A percentile compares a stretch with the other conserved stretches of the same genome.
Evolutionary conservation across 2,888 invertebrate genomes (phyloP).

Genomic region (Tipula vernalis): DNA sequence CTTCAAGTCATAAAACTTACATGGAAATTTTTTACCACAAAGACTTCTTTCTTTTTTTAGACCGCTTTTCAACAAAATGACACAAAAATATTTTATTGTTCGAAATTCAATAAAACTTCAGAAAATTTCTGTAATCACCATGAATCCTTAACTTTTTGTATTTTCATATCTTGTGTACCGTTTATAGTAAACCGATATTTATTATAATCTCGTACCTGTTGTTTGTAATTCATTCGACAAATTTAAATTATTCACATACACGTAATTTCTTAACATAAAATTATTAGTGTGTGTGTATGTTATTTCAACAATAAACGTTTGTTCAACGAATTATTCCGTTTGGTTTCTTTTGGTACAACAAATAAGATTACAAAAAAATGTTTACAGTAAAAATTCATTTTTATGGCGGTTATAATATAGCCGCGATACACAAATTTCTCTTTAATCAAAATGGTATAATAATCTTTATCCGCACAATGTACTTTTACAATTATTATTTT

Average conservation of each 20-base stretch:
- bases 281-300: background rate
- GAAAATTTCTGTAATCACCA: background rate
- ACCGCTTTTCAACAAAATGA: too few species aligned
- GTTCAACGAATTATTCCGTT: background rate
- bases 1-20: too few species aligned
- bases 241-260: background rate
- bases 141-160: background rate
- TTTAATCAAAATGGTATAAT: background rate
- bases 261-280: background rate
- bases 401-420: background rate
- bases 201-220: background rate
- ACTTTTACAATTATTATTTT: background rate
- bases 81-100: too few species aligned
- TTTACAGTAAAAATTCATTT: background rate
- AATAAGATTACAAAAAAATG: background rate
- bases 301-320: background rate
- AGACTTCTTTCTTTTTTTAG: too few species aligned
- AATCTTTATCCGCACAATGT: background rate
- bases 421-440: background rate
- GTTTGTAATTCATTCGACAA: background rate
- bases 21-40: too few species aligned
- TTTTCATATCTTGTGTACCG: background rate
- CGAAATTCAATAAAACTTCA: too few species aligned
- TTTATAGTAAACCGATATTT: background rate
- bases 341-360: background rate